These are phyloP conservation scores for Poecilia gillii DNA, from an alignment of 2,797 vertebrate species.

Conservation along the genomic window DNA sequence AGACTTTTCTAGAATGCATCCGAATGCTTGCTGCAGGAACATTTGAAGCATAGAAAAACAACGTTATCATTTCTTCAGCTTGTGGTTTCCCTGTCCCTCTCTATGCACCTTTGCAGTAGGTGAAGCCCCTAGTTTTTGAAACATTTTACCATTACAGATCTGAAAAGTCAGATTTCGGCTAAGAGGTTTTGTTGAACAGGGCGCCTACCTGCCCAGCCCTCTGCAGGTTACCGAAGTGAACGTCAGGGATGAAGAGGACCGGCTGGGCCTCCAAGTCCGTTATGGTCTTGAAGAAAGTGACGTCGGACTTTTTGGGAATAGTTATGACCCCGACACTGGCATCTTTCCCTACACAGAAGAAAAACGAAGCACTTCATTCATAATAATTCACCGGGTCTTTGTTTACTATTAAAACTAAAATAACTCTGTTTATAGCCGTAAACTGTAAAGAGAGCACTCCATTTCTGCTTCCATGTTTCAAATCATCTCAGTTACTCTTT, in stretches of 20 bases:
- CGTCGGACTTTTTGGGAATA: constrained; percentile 89
- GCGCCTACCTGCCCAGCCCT: constrained; percentile 90
- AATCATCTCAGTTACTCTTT: background rate
- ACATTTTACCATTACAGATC: background rate
- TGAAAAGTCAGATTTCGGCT: background rate
- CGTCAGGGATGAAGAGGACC: constrained; percentile 96
- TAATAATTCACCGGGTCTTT: background rate
- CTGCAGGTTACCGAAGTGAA: constrained; percentile 97
- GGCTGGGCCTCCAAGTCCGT: constrained; percentile 93
- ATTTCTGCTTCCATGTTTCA: background rate
- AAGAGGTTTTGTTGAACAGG: constrained; percentile 1
- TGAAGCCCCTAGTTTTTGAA: background rate
- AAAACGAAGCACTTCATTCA: background rate
- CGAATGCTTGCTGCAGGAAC: background rate
- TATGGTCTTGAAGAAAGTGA: constrained; percentile 95
- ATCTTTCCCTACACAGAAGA: constrained; percentile 71
- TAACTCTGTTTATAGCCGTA: background rate
- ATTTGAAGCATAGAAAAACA: background rate
- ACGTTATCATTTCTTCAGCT: background rate
- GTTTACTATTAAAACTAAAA: background rate
- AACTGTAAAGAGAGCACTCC: background rate
- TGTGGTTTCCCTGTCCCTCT: background rate
- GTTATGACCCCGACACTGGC: constrained; percentile 68
- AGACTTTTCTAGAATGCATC: background rate
- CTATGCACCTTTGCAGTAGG: background rate